Evolutionary conservation across 2,888 invertebrate genomes (phyloP).

Genomic region (Stenurella melanura): DNA sequence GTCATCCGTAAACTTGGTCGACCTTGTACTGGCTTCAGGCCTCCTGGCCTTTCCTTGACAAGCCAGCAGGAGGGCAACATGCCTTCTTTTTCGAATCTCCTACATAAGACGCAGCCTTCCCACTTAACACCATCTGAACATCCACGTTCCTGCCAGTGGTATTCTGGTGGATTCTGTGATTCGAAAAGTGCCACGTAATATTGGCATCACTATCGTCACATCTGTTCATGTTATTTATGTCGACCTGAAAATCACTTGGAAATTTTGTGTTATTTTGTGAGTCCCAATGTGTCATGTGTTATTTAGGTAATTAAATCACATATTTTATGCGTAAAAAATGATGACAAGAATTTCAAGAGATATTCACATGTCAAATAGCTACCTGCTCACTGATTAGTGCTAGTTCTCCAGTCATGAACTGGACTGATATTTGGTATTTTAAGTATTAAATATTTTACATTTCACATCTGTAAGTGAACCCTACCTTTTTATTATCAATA

Average conservation of each 20-base stretch:
- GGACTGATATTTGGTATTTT: background rate
- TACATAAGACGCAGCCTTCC: no score
- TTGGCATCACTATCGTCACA: background rate
- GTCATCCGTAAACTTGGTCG: no score
- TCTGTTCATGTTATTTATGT: background rate
- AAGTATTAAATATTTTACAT: background rate
- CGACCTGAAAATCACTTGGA: background rate
- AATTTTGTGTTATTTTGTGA: background rate
- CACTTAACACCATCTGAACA: background rate
- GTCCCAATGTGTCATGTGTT: background rate
- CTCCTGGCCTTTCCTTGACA: no score
- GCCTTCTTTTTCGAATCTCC: no score
- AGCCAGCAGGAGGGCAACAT: no score
- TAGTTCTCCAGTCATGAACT: background rate
- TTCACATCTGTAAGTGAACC: background rate
- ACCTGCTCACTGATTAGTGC: background rate
- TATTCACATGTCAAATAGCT: background rate
- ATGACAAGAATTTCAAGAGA: background rate
- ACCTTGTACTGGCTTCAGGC: no score
- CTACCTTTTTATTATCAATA: background rate
- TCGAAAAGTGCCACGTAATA: background rate
- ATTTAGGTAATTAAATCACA: background rate
- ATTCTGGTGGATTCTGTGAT: background rate
- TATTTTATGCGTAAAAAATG: background rate
- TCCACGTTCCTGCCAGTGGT: background rate